A percentile compares a stretch with the other conserved stretches of the same genome.
These are phyloP conservation scores for Euplagia quadripunctaria DNA, from an alignment of 2,888 invertebrate species.

Conservation along the genomic window DNA sequence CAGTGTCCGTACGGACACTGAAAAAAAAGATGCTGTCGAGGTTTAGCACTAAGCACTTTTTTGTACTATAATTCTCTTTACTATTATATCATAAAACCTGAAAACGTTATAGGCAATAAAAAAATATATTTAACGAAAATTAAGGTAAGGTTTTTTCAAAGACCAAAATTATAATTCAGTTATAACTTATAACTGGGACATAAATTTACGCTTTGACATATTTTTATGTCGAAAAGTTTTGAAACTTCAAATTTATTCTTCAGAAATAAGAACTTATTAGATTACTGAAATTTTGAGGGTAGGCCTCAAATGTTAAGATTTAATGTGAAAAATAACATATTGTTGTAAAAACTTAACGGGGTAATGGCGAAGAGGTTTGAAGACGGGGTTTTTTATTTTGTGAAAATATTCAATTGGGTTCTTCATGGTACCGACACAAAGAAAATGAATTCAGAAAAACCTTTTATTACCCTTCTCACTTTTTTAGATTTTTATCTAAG, in stretches of 20 bases:
- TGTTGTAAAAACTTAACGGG: background rate
- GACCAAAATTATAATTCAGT: background rate
- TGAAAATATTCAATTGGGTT: too few species aligned
- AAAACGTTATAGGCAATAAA: too few species aligned
- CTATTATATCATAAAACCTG: too few species aligned
- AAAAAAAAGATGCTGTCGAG: too few species aligned
- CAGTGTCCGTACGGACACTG: too few species aligned
- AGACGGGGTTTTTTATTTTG: background rate
- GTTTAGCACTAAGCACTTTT: too few species aligned
- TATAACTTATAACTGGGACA: slow-evolving; percentile 8
- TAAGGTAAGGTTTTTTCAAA: background rate
- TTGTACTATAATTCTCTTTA: too few species aligned
- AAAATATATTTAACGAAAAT: background rate
- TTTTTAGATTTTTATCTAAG: slow-evolving; percentile 26
- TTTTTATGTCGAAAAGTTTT: background rate
- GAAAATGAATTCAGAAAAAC: background rate
- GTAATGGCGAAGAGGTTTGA: background rate
- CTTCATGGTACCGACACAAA: background rate
- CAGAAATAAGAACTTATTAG: background rate
- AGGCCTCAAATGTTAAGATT: background rate
- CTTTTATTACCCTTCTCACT: background rate
- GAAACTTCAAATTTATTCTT: background rate
- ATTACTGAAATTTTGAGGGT: background rate
- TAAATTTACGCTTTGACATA: slow-evolving; percentile 1
- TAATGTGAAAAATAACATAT: background rate